Percentiles rank a stretch among this genome's conserved stretches.
Conservation (phyloP, 1,140 invertebrate genomes). For the Drosophila pseudoobscura region DNA sequence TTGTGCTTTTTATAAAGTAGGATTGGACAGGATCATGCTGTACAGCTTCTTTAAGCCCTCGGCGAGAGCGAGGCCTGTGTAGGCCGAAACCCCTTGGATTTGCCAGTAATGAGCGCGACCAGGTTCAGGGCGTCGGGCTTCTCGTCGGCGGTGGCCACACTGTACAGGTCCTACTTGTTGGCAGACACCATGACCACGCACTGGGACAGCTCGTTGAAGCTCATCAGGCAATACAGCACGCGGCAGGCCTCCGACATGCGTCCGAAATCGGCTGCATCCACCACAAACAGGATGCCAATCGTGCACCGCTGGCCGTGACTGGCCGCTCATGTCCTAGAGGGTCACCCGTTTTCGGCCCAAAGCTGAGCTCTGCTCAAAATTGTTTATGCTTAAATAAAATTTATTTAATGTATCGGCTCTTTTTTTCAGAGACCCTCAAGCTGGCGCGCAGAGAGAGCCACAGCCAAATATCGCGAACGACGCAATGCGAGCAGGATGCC, state of each 20-base stretch:
- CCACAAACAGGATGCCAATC: conserved; percentile 31
- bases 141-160: conserved; percentile 4
- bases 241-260: conserved; percentile 6
- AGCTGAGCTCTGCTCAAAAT: neutral
- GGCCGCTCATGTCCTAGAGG: conserved; percentile 90
- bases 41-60: conserved; percentile 88
- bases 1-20: neutral
- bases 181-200: conserved; percentile 29
- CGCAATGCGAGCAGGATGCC: conserved; percentile 96
- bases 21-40: conserved; percentile 7
- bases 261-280: conserved; percentile 22
- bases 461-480: conserved; percentile 92
- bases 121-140: neutral
- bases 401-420: conserved; percentile 1
- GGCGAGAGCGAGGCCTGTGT: conserved; percentile 1
- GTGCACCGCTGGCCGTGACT: neutral
- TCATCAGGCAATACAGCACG: conserved; percentile 10
- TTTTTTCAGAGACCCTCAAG: conserved; percentile 93
- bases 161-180: conserved; percentile 40
- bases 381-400: no score
- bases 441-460: conserved; percentile 96
- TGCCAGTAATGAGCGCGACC: no score
- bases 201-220: neutral
- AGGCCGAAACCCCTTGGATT: no score
- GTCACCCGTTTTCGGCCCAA: conserved; percentile 81